Evolutionary conservation across 2,888 invertebrate species (phyloP).

Genomic region (Theretra japonica): DNA sequence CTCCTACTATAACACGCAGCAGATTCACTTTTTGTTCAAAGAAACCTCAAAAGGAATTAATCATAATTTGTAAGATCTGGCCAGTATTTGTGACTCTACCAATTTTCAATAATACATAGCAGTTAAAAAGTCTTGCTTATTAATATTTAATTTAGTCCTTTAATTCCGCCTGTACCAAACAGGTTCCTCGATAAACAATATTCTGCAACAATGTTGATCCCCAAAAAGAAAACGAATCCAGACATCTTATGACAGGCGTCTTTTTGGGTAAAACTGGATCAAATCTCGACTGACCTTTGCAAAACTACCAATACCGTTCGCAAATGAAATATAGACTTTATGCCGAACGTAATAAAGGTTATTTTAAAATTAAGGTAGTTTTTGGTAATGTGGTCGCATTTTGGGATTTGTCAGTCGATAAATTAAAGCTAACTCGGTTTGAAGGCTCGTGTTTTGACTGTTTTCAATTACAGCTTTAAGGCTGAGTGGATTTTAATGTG

Average conservation of each 20-base stretch:
- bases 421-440: slow-evolving; percentile 52
- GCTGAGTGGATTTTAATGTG: slow-evolving; percentile 56
- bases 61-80: too few species aligned
- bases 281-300: slow-evolving; percentile 33
- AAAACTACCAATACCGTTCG: slow-evolving; percentile 7
- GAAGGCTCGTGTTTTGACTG: slow-evolving; percentile 67
- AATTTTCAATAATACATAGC: too few species aligned
- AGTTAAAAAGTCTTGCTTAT: background rate
- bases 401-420: slow-evolving; percentile 72
- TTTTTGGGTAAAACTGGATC: slow-evolving; percentile 40
- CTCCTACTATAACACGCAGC: too few species aligned
- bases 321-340: slow-evolving; percentile 39
- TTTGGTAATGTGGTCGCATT: slow-evolving; percentile 35
- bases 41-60: too few species aligned
- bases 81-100: too few species aligned
- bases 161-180: slow-evolving; percentile 17
- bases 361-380: background rate
- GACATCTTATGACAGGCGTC: slow-evolving; percentile 25
- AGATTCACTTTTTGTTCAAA: too few species aligned
- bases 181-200: slow-evolving; percentile 10
- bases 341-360: slow-evolving; percentile 24
- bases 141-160: slow-evolving; percentile 3
- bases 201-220: slow-evolving; percentile 21
- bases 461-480: slow-evolving; percentile 47
- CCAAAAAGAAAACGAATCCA: slow-evolving; percentile 17